These are phyloP conservation scores for Habroteleia sp. DNA, from an alignment of 2,888 invertebrate species.

Conservation along the genomic window DNA sequence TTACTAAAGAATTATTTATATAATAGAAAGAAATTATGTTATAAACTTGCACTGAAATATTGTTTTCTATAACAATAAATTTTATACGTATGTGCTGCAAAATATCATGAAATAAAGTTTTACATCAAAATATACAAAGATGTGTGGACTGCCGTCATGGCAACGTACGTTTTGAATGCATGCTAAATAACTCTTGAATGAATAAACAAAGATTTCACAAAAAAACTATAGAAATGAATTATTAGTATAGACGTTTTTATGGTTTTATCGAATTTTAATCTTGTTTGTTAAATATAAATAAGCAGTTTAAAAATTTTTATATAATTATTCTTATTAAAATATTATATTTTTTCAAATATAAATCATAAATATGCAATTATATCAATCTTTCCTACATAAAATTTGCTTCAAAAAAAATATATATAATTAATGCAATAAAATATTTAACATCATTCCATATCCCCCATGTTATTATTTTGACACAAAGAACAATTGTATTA, in stretches of 20 bases:
- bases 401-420: too few relatives aligned
- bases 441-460: too few relatives aligned
- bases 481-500: too few relatives aligned
- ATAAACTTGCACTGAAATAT: slow-evolving; percentile 1
- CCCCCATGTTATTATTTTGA: too few relatives aligned
- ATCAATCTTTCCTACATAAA: too few relatives aligned
- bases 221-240: slow-evolving; percentile 13
- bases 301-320: too few relatives aligned
- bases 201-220: slow-evolving; percentile 20
- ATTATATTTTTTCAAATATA: too few relatives aligned
- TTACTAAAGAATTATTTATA: too few relatives aligned
- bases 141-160: slow-evolving; percentile 6
- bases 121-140: slow-evolving; percentile 6
- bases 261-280: not conserved
- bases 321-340: too few relatives aligned
- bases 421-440: too few relatives aligned
- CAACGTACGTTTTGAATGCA: slow-evolving; percentile 26
- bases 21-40: not conserved
- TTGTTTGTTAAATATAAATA: too few relatives aligned
- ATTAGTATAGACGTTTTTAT: not conserved
- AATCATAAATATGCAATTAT: too few relatives aligned
- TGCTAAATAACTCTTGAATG: slow-evolving; percentile 30
- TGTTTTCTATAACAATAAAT: slow-evolving; percentile 27
- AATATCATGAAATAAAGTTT: slow-evolving; percentile 22
- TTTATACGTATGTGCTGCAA: slow-evolving; percentile 3